Evolutionary conservation across 2,113 vertebrate species (phyloP).

Genomic region (Nettapus auritus): DNA sequence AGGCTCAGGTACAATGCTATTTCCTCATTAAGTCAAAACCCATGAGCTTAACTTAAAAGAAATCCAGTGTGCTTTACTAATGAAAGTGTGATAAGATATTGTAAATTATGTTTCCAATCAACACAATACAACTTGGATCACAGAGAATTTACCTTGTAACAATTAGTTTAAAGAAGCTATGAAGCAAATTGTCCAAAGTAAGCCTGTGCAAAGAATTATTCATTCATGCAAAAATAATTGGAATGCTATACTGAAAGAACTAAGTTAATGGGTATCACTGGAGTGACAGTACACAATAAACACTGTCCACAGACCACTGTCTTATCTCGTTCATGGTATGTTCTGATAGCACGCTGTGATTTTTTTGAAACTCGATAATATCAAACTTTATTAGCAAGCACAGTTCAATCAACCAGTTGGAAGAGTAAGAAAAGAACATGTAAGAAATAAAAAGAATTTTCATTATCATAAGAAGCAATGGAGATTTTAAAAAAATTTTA

Average conservation of each 20-base stretch:
- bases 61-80: slow-evolving; percentile 20
- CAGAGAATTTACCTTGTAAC: not conserved
- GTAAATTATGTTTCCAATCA: not conserved
- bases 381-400: not conserved
- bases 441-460: not conserved
- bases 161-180: not conserved
- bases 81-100: not conserved
- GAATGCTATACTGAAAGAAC: not conserved
- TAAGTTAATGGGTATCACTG: not conserved
- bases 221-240: not conserved
- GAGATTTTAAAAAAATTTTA: not conserved
- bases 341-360: not conserved
- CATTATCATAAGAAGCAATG: not conserved
- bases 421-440: not conserved
- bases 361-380: too few relatives aligned
- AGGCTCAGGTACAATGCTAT: not conserved
- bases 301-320: not conserved
- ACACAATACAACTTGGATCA: not conserved
- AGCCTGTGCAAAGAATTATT: not conserved
- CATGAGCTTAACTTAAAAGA: slow-evolving; percentile 5
- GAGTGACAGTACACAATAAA: not conserved
- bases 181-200: not conserved
- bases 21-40: not conserved
- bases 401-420: not conserved
- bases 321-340: not conserved